phyloP scores from a whole-genome alignment of 2,113 vertebrate genomes.

The Candoia aspera region DNA sequence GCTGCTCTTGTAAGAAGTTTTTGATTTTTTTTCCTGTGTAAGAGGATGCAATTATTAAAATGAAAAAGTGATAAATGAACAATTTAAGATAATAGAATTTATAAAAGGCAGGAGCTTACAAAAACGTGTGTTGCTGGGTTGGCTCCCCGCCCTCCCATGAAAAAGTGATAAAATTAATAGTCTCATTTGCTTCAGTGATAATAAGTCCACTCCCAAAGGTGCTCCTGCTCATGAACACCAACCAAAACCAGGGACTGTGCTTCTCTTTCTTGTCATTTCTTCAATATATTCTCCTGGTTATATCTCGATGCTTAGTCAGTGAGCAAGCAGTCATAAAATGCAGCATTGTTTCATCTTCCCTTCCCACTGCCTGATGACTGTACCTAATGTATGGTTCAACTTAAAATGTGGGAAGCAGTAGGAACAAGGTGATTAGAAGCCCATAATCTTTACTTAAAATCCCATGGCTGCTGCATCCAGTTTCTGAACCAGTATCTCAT shows the following conservation, averaged over 20 bases:
- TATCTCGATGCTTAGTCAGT: slow-evolving; percentile 7
- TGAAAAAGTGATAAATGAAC: slow-evolving; percentile 26
- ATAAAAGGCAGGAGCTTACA: too few species aligned
- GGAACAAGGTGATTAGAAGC: neutral
- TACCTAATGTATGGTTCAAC: neutral
- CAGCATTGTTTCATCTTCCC: slow-evolving; percentile 13
- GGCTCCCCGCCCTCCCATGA: too few species aligned
- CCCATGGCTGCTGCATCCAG: neutral
- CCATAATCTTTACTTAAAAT: neutral
- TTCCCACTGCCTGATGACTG: neutral
- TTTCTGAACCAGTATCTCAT: neutral
- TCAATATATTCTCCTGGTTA: neutral
- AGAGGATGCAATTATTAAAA: neutral
- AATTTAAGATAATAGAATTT: too few species aligned
- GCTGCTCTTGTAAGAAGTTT: neutral
- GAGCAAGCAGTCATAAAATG: slow-evolving; percentile 23
- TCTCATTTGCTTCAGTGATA: neutral
- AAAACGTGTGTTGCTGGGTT: too few species aligned
- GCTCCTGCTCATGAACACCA: neutral
- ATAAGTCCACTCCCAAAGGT: neutral
- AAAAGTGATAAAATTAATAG: slow-evolving; percentile 41
- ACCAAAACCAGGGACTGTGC: neutral
- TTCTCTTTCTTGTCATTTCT: neutral
- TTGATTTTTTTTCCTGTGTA: neutral
- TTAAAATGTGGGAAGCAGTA: neutral